Conservation (phyloP, 2,888 invertebrate species). For the Silvanus unidentatus region DNA sequence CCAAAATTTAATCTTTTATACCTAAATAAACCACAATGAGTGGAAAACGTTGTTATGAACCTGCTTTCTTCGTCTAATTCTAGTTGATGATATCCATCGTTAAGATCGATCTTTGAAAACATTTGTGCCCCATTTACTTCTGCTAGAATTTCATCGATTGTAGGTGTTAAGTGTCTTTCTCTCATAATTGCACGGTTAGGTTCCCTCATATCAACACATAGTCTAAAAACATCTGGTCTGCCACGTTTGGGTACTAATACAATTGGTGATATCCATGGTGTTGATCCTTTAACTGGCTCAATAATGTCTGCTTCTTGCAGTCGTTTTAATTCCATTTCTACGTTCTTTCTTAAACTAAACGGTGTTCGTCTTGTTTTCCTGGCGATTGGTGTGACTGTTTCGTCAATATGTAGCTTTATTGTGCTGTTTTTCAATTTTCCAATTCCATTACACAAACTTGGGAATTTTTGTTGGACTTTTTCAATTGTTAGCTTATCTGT, state of each 20-base stretch:
- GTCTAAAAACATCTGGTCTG: conserved; percentile 9
- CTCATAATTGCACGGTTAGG: conserved; percentile 21
- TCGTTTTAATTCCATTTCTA: conserved; percentile 15
- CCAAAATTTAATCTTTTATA: conserved; percentile 40
- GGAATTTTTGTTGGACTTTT: conserved; percentile 3
- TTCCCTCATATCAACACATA: conserved; percentile 20
- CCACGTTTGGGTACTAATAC: conserved; percentile 21
- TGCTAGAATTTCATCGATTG: conserved; percentile 19
- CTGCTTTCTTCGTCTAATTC: conserved; percentile 30
- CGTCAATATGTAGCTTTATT: conserved; percentile 14
- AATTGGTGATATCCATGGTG: conserved; percentile 21
- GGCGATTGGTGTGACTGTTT: conserved; percentile 11
- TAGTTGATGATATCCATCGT: conserved; percentile 38
- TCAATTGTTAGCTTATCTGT: neutral
- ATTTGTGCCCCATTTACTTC: conserved; percentile 16
- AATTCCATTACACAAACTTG: conserved; percentile 10
- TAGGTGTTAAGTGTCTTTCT: conserved; percentile 20
- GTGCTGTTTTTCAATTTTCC: conserved; percentile 22
- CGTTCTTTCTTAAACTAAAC: conserved; percentile 14
- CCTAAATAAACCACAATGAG: conserved; percentile 33
- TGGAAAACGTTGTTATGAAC: conserved; percentile 39
- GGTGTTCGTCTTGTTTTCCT: conserved; percentile 17
- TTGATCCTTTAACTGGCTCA: conserved; percentile 16
- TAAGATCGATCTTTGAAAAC: conserved; percentile 34
- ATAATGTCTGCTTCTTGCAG: conserved; percentile 17